phyloP scores from a whole-genome alignment of 2,888 invertebrate species.

The Phortica magna region DNA sequence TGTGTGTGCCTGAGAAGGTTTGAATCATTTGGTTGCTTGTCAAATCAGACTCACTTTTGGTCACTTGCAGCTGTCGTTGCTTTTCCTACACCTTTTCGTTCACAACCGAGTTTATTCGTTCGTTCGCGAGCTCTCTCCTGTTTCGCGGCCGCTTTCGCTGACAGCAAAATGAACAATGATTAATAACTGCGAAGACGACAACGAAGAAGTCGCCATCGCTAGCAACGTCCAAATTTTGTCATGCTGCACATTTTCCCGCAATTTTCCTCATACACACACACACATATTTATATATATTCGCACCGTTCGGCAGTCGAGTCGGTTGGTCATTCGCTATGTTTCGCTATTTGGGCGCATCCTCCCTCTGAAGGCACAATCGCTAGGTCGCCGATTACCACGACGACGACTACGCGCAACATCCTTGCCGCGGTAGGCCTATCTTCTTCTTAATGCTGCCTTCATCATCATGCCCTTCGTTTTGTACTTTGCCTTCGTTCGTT shows the following conservation, averaged over 20 bases:
- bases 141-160: constrained; percentile 76
- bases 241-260: constrained; percentile 51
- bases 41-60: constrained; percentile 58
- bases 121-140: constrained; percentile 45
- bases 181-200: constrained; percentile 74
- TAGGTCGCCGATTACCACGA: constrained; percentile 40
- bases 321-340: constrained; percentile 36
- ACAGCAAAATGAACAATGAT: constrained; percentile 78
- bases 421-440: constrained; percentile 59
- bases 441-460: constrained; percentile 50
- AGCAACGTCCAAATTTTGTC: constrained; percentile 41
- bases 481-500: constrained; percentile 25
- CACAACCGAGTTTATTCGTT: constrained; percentile 33
- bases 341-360: constrained; percentile 35
- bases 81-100: constrained; percentile 50
- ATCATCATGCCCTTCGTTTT: constrained; percentile 13
- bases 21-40: constrained; percentile 41
- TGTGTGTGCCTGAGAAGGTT: constrained; percentile 38
- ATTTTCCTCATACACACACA: constrained; percentile 52
- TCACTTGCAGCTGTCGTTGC: constrained; percentile 63
- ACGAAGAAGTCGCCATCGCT: constrained; percentile 61
- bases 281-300: constrained; percentile 48
- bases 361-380: constrained; percentile 11
- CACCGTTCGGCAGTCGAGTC: constrained; percentile 47
- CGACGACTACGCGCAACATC: constrained; percentile 49